Evolutionary conservation across 2,888 invertebrate genomes (phyloP).

Genomic region (Entomobrya proxima): DNA sequence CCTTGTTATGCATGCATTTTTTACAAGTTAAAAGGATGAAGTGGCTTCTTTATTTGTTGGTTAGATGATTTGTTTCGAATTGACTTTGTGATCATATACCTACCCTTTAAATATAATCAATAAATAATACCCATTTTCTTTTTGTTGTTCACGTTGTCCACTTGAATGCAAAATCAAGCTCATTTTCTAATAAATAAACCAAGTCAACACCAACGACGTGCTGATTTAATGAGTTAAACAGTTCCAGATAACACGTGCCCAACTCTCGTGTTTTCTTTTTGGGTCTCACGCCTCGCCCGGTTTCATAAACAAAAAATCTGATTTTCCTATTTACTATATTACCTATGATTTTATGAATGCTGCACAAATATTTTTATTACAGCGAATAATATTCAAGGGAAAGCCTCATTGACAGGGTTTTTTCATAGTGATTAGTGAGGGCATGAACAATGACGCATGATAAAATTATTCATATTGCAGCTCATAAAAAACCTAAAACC

Average conservation of each 20-base stretch:
- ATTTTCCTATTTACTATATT: background rate
- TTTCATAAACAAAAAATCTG: no score
- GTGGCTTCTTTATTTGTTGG: background rate
- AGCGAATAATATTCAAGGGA: background rate
- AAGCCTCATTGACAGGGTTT: slow-evolving; percentile 12
- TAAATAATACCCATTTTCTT: background rate
- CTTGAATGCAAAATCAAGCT: background rate
- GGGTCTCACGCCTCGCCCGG: no score
- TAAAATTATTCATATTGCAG: no score
- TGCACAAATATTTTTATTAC: no score
- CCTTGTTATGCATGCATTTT: background rate
- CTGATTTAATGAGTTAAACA: background rate
- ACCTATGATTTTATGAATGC: no score
- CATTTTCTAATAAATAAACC: background rate
- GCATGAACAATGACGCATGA: no score
- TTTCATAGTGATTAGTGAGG: background rate
- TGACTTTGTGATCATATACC: background rate
- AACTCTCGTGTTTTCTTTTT: no score
- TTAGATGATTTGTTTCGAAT: background rate
- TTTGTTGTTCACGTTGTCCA: background rate
- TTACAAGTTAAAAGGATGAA: no score
- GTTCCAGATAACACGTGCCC: background rate
- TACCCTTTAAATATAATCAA: background rate
- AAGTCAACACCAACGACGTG: background rate
- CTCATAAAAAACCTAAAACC: no score